These are phyloP conservation scores for Oceanodroma tethys DNA, from an alignment of 2,113 vertebrate genomes.

Conservation along the genomic window DNA sequence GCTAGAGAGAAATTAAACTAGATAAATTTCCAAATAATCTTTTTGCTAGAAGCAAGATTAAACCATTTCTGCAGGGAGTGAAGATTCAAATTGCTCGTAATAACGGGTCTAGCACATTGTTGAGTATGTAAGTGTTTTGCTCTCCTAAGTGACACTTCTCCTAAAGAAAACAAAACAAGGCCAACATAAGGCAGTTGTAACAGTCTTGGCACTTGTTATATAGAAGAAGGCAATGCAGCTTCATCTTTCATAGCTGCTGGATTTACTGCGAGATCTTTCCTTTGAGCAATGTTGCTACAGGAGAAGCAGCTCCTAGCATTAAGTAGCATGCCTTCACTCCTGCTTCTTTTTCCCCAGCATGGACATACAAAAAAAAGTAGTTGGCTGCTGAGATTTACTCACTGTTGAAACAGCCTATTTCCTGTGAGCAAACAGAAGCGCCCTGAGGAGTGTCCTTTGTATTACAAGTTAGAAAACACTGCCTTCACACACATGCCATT, in stretches of 20 bases:
- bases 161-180: background rate
- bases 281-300: background rate
- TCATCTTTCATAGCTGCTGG: background rate
- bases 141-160: background rate
- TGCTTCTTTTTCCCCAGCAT: background rate
- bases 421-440: background rate
- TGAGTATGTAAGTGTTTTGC: background rate
- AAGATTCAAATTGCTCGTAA: background rate
- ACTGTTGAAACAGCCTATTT: background rate
- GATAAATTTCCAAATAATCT: background rate
- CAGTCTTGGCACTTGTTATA: background rate
- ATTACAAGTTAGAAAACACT: background rate
- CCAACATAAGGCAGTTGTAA: background rate
- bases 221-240: accelerated
- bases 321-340: background rate
- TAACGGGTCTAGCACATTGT: background rate
- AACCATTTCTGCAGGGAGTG: background rate
- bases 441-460: background rate
- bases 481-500: background rate
- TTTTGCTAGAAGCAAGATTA: background rate
- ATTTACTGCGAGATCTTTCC: background rate
- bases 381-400: background rate
- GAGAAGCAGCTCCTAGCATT: background rate
- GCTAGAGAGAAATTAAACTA: background rate
- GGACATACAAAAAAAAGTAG: background rate